Evolutionary conservation across 2,888 invertebrate genomes (phyloP), one percentile per base, ranked within the genome.

Genomic region (Calliopum simillimum): DNA sequence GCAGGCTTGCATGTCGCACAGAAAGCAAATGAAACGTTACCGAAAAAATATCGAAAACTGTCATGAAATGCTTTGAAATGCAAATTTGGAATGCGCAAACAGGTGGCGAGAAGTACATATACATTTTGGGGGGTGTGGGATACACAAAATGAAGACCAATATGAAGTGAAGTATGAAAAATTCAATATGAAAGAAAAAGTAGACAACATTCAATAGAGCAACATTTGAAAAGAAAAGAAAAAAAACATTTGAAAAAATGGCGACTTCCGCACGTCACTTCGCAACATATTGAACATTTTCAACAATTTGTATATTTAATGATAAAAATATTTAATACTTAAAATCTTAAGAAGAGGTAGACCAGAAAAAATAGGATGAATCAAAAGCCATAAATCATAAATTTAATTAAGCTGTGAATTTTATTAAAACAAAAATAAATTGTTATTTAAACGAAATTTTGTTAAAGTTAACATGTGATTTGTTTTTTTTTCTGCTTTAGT

Each of bases 121-220:
- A 19, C 14, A n/a, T 49, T n/a, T n/a, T n/a, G 16, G 43, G 46
- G 43, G 43, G 44, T 23, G 46, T 13, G 46, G 49, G 33, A 8
- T 33, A 33, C 8, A 3, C 5, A 33, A 33, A 33, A 21, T 21
- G 58, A 16, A n/a, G 51, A 59, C 14, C 12, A 59, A 51, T 51
- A 13, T 61, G 58, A 68, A 65, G 51, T 21, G 25, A 33, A 70
- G 65, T 56, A 66, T 51, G 67, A 46, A 63, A 51, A 69, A 51
- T 61, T 23, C 2, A 46, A 61, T 19, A 16, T 12, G 44, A 21
- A 33, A 33, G 33, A 33, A 33, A 4, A 33, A 33, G 8, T 8
- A 33, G 33, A 33, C 33, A 33, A 33, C 5, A 3, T 33, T 33
- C 8, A 33, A 8, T 8, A 33, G 97, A 97, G 90, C 94, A 14